Conservation (phyloP, 2,797 vertebrate species). For the Menidia menidia region DNA sequence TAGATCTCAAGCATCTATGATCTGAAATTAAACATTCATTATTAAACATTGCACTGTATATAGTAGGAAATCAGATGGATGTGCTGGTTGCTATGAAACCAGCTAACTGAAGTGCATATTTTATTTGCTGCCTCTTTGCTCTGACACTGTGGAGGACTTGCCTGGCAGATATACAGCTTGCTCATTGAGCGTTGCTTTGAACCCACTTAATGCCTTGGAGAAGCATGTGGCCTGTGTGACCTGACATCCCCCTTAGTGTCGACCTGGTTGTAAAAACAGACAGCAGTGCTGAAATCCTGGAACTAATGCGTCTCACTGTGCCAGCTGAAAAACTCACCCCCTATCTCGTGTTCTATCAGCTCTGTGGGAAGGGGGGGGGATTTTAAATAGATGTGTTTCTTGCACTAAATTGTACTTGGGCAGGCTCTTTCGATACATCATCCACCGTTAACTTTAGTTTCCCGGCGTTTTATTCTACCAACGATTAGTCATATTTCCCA, state of each 20-base stretch:
- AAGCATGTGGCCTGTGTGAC: constrained; percentile 40
- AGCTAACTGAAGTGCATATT: not conserved
- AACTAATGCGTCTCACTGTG: constrained; percentile 12
- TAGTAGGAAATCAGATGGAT: constrained; percentile 3
- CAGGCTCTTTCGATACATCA: not conserved
- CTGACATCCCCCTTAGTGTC: constrained; percentile 31
- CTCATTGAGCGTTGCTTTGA: constrained; percentile 42
- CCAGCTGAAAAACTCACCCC: constrained; percentile 17
- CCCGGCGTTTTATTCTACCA: not conserved
- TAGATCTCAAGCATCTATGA: constrained; percentile 1
- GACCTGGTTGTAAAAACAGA: constrained; percentile 50
- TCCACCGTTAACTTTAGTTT: not conserved
- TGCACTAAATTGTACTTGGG: not conserved
- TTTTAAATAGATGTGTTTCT: not conserved
- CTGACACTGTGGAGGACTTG: constrained; percentile 27
- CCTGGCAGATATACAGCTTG: constrained; percentile 39
- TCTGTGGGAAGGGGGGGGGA: not conserved
- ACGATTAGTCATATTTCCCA: too few relatives aligned
- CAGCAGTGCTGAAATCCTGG: constrained; percentile 26
- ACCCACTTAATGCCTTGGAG: constrained; percentile 35
- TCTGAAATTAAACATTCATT: not conserved
- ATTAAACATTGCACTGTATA: not conserved
- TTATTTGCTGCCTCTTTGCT: constrained; percentile 19
- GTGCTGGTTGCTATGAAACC: constrained; percentile 14
- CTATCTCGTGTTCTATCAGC: not conserved